Base-by-base conservation (phyloP, 2,797 vertebrate genomes). In the Vespertilio murinus region DNA sequence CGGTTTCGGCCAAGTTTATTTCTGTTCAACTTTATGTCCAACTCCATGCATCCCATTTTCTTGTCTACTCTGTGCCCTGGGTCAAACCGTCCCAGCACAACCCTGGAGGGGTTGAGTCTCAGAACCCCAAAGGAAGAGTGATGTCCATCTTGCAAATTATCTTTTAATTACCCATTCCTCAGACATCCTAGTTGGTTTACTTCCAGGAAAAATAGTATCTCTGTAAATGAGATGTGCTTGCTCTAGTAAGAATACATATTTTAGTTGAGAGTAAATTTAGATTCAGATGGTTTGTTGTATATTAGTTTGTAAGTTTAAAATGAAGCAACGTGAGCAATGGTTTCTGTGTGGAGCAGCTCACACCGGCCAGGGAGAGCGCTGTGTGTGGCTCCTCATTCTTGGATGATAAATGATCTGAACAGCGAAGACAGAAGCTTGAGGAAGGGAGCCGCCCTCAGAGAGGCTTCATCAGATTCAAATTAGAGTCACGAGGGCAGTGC, bases 111-210 rank as follows among this genome's bases (percentile, higher is more conserved):
- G 71, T 30, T 38, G 42, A 47, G 40, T 91, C 69, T 94, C 80
- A 30, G 82, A 67, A 42, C 33, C 70, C 35, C 25, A 23, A n/a
- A 70, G 8, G 25, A 90, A 69, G 14, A 23, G 45, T 82, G 64
- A 30, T 33, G 12, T 61, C 78, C 52, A 12, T 80, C 88, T 94
- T 73, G 28, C 40, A 90, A 90, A 81, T 74, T 90, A 59, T 83
- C 69, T 92, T 95, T 90, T 65, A 88, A 81, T 92, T 84, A 73
- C 87, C 54, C 13, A 12, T 95, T 87, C 75, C 70, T 93, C 52
- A 56, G 85, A 80, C 23, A 80, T 88, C 75, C 9, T 45, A 25
- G 52, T 89, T 94, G 71, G 59, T 84, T 94, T 92, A 70, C 49
- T 94, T 87, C 67, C 59, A 90, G 59, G 69, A 91, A 79, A 89